phyloP scores from a whole-genome alignment of 2,113 vertebrate genomes.

The Podiceps cristatus region DNA sequence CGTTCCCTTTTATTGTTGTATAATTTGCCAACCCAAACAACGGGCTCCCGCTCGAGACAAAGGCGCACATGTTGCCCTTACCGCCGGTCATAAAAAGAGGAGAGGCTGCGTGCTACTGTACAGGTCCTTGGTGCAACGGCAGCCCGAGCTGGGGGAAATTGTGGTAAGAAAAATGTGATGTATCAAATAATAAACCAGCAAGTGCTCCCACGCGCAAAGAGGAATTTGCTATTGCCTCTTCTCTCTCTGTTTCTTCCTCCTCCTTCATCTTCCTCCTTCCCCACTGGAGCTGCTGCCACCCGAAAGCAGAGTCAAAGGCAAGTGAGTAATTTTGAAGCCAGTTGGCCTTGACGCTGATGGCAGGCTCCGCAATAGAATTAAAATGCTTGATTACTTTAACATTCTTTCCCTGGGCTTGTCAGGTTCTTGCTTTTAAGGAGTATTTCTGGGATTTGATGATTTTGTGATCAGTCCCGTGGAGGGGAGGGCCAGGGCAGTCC shows the following conservation, averaged over 20 bases:
- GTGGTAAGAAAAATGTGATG: neutral
- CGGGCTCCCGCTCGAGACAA: neutral
- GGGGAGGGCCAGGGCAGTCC: neutral
- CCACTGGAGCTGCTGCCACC: neutral
- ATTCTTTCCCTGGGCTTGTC: neutral
- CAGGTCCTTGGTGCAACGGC: neutral
- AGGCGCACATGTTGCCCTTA: neutral
- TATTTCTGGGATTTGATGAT: neutral
- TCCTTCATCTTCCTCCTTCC: neutral
- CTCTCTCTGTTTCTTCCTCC: neutral
- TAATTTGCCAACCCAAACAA: conserved; percentile 55
- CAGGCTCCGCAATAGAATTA: neutral
- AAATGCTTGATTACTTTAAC: neutral
- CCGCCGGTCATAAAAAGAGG: neutral
- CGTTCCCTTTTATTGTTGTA: conserved; percentile 45
- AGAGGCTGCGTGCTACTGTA: neutral
- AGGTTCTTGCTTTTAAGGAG: neutral
- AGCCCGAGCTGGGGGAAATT: neutral
- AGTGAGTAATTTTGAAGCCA: neutral
- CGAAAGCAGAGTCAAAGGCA: neutral
- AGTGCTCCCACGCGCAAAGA: neutral
- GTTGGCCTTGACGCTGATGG: neutral
- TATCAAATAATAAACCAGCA: neutral
- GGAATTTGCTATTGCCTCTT: neutral
- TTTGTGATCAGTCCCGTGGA: neutral